Percentiles rank a stretch among this genome's conserved stretches.
Conservation (phyloP, 92 coral and sea anemone species). For the Epizoanthus scotinus region DNA sequence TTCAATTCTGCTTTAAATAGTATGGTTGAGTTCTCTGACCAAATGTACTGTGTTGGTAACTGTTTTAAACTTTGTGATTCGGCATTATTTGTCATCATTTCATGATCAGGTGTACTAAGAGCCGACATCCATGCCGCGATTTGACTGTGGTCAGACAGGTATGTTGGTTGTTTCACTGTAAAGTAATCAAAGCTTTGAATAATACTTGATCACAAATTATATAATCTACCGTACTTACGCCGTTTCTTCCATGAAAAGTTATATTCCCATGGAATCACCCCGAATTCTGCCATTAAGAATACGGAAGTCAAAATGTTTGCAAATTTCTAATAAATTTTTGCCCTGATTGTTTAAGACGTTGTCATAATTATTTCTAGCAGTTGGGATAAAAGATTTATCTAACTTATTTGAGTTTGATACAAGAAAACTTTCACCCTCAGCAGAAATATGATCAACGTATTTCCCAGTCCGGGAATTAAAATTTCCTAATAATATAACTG, state of each 20-base stretch:
- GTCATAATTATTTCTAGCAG: slow-evolving; percentile 37
- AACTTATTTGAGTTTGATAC: neutral
- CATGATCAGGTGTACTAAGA: too few species aligned
- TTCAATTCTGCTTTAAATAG: too few species aligned
- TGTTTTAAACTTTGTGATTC: too few species aligned
- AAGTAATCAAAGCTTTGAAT: neutral
- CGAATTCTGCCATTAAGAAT: slow-evolving; percentile 58
- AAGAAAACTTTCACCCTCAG: neutral
- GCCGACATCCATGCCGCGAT: too few species aligned
- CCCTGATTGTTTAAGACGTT: slow-evolving; percentile 46
- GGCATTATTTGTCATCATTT: too few species aligned
- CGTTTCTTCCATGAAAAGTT: slow-evolving; percentile 51
- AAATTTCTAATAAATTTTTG: slow-evolving; percentile 47
- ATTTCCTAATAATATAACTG: too few species aligned
- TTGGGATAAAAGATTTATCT: neutral
- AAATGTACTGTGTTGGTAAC: too few species aligned
- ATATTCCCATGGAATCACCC: slow-evolving; percentile 51
- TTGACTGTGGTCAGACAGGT: too few species aligned
- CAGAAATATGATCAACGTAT: neutral
- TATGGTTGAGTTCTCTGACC: too few species aligned
- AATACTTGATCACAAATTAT: slow-evolving; percentile 24
- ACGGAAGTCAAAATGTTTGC: slow-evolving; percentile 51
- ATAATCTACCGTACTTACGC: slow-evolving; percentile 13
- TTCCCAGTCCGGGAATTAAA: neutral
- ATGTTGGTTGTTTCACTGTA: too few species aligned